phyloP scores from a whole-genome alignment of 2,797 vertebrate genomes.

The Gambusia yucatana region DNA sequence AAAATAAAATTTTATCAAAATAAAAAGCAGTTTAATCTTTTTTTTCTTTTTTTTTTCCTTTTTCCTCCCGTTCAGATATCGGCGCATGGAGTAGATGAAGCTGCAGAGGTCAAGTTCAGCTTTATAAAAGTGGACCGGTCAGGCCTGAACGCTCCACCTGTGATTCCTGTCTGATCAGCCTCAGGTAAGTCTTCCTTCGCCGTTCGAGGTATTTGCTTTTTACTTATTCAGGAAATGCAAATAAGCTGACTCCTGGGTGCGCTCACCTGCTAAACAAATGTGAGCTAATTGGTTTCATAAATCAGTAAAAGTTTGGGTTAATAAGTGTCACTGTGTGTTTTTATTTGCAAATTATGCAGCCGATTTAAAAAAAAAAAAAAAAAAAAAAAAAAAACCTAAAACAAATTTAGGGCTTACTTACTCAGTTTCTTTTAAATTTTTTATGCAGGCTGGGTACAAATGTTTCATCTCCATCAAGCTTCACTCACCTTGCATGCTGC shows the following conservation, averaged over 20 bases:
- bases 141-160: constrained; percentile 70
- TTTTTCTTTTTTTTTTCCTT: neutral
- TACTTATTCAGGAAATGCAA: constrained; percentile 13
- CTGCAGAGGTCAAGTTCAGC: constrained; percentile 68
- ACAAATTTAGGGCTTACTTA: constrained; percentile 3
- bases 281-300: constrained; percentile 18
- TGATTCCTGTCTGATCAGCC: constrained; percentile 49
- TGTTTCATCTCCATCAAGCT: constrained; percentile 38
- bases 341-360: constrained; percentile 6
- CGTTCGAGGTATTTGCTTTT: constrained; percentile 11
- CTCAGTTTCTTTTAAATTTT: neutral
- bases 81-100: constrained; percentile 58
- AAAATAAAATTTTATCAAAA: constrained; percentile 43
- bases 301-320: constrained; percentile 47
- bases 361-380: neutral
- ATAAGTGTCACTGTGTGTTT: constrained; percentile 5
- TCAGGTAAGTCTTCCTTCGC: constrained; percentile 68
- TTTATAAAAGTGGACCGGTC: constrained; percentile 59
- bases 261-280: constrained; percentile 12
- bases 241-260: neutral
- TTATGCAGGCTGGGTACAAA: constrained; percentile 25
- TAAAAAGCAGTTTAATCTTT: constrained; percentile 52
- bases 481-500: constrained; percentile 24
- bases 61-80: constrained; percentile 11
- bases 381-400: constrained; percentile 1